phyloP scores from a whole-genome alignment of 1,140 invertebrate species.

The Dreissena polymorpha region DNA sequence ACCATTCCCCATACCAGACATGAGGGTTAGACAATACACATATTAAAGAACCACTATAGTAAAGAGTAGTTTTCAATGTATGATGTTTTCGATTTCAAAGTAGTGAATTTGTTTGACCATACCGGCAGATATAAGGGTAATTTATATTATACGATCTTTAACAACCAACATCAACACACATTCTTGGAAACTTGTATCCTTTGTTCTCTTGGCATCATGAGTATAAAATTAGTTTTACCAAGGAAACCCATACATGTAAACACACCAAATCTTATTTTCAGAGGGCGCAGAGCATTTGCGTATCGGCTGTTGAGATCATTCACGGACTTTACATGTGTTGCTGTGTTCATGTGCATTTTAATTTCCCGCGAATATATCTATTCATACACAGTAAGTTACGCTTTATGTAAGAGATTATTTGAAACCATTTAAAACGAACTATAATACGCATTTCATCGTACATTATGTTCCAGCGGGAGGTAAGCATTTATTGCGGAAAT shows the following conservation, averaged over 20 bases:
- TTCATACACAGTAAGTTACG: no score
- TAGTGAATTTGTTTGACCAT: conserved; percentile 42
- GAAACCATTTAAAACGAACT: no score
- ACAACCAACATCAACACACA: conserved; percentile 37
- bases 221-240: conserved; percentile 38
- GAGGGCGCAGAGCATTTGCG: conserved; percentile 20
- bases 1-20: conserved; percentile 9
- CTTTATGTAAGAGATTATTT: no score
- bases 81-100: conserved; percentile 21
- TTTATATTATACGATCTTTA: conserved; percentile 26
- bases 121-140: conserved; percentile 35
- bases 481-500: no score
- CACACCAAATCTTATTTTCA: conserved; percentile 29
- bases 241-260: conserved; percentile 9
- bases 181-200: conserved; percentile 39
- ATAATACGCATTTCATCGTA: no score
- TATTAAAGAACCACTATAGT: conserved; percentile 54
- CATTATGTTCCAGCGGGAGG: no score
- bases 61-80: conserved; percentile 26
- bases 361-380: no score
- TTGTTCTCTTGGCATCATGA: conserved; percentile 21
- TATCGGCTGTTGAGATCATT: conserved; percentile 24
- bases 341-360: no score
- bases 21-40: conserved; percentile 9
- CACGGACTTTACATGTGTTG: conserved; percentile 2